Evolutionary conservation across 2,888 invertebrate genomes (phyloP).

Genomic region (Ptycholaimellus sp.): DNA sequence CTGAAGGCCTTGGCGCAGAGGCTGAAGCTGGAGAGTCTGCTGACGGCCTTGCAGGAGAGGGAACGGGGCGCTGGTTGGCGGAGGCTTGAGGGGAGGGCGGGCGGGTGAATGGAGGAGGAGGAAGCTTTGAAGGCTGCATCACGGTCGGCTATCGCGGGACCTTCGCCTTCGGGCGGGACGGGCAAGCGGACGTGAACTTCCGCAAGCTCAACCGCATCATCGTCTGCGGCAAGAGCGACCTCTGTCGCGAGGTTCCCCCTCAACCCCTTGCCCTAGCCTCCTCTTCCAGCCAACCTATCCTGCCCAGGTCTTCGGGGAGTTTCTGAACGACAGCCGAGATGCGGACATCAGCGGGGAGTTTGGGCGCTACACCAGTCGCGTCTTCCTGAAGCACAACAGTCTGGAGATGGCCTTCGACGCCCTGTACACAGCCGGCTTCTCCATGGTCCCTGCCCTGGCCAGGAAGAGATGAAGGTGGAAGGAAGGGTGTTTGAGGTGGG

Average conservation of each 20-base stretch:
- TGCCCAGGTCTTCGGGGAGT: constrained; percentile 71
- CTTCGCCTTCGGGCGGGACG: constrained; percentile 93
- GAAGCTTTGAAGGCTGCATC: too few relatives aligned
- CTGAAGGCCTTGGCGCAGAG: too few relatives aligned
- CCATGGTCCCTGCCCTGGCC: too few relatives aligned
- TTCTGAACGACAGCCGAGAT: constrained; percentile 87
- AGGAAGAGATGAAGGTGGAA: too few relatives aligned
- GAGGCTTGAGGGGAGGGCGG: too few relatives aligned
- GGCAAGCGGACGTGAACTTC: constrained; percentile 87
- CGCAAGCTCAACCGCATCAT: constrained; percentile 81
- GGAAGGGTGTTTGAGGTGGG: too few relatives aligned
- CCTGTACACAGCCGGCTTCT: too few relatives aligned
- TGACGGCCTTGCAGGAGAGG: too few relatives aligned
- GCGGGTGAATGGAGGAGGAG: too few relatives aligned
- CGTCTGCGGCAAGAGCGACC: constrained; percentile 40
- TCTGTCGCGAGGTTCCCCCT: constrained; percentile 60
- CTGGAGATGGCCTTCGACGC: constrained; percentile 50
- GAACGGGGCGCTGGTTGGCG: too few relatives aligned
- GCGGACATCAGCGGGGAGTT: constrained; percentile 65
- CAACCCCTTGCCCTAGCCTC: too few relatives aligned
- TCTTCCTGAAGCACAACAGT: constrained; percentile 90
- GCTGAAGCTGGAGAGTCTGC: too few relatives aligned
- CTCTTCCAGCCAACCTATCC: constrained; percentile 25
- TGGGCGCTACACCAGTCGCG: constrained; percentile 86
- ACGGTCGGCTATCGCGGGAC: constrained; percentile 88